Evolutionary conservation across 2,888 invertebrate genomes (phyloP).

Genomic region (Neoascia interrupta): DNA sequence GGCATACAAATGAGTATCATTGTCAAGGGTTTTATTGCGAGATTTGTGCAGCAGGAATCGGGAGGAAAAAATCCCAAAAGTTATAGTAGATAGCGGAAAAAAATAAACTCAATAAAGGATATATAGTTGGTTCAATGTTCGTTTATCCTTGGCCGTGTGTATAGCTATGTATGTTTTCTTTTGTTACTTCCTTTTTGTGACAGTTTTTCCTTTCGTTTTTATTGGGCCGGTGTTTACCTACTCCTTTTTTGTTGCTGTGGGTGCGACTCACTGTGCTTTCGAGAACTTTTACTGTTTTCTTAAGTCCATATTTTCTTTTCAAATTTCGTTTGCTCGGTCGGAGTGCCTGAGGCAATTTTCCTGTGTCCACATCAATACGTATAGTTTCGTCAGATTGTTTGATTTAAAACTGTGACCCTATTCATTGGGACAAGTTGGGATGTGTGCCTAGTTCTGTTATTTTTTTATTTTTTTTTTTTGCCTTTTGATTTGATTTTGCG

Average conservation of each 20-base stretch:
- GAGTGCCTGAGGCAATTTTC: constrained; percentile 31
- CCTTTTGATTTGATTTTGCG: constrained; percentile 33
- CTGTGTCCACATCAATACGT: constrained; percentile 15
- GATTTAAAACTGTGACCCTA: constrained; percentile 41
- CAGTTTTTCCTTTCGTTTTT: constrained; percentile 21
- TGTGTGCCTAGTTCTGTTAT: not conserved
- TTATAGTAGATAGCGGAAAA: no score
- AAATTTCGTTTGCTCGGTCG: constrained; percentile 36
- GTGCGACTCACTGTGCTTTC: no score
- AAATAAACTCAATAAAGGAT: not conserved
- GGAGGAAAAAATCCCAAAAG: no score
- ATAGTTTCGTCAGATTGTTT: constrained; percentile 41
- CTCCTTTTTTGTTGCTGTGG: not conserved
- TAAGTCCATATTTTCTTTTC: constrained; percentile 44
- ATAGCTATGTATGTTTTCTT: not conserved
- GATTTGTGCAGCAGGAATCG: constrained; percentile 42
- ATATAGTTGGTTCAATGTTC: not conserved
- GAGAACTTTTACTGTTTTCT: no score
- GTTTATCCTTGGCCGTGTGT: not conserved
- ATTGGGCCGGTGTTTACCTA: constrained; percentile 24
- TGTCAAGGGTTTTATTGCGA: constrained; percentile 44
- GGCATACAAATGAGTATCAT: constrained; percentile 54
- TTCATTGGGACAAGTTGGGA: constrained; percentile 7
- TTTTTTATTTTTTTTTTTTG: not conserved
- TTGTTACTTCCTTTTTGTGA: constrained; percentile 5